These are phyloP conservation scores for Polydrusus cervinus DNA, from an alignment of 2,888 invertebrate genomes.

Conservation along the genomic window DNA sequence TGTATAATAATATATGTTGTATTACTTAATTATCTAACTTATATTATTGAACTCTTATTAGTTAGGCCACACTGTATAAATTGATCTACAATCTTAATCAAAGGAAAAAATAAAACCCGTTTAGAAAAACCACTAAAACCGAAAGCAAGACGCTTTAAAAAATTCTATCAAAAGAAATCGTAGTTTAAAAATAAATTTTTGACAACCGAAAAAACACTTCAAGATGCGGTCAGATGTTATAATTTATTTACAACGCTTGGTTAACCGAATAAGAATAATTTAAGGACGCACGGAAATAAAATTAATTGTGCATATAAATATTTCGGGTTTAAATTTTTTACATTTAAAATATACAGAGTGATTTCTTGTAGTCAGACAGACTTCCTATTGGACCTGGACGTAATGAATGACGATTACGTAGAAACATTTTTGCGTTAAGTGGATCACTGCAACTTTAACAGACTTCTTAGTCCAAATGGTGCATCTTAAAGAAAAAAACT, in stretches of 20 bases:
- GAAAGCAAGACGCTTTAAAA: neutral
- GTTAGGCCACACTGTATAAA: neutral
- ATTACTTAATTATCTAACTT: too few species aligned
- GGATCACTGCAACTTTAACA: too few species aligned
- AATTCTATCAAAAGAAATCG: conserved; percentile 3
- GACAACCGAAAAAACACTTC: conserved; percentile 1
- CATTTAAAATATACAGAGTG: conserved; percentile 2
- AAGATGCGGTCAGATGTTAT: conserved; percentile 15
- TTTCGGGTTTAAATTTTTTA: neutral
- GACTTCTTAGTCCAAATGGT: too few species aligned
- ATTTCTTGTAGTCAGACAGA: too few species aligned
- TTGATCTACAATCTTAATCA: neutral
- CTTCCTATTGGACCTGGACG: too few species aligned
- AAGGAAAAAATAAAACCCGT: neutral
- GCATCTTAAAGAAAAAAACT: too few species aligned
- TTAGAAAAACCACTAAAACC: neutral
- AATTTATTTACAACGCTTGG: conserved; percentile 20
- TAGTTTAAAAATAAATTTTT: neutral
- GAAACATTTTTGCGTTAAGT: too few species aligned
- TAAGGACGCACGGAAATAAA: conserved; percentile 6
- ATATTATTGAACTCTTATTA: too few species aligned
- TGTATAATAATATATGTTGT: too few species aligned
- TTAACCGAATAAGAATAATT: conserved; percentile 8
- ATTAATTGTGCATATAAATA: conserved; percentile 8
- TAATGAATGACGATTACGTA: too few species aligned